Conservation (phyloP, 92 coral and sea anemone genomes). For the Montipora capitata region DNA sequence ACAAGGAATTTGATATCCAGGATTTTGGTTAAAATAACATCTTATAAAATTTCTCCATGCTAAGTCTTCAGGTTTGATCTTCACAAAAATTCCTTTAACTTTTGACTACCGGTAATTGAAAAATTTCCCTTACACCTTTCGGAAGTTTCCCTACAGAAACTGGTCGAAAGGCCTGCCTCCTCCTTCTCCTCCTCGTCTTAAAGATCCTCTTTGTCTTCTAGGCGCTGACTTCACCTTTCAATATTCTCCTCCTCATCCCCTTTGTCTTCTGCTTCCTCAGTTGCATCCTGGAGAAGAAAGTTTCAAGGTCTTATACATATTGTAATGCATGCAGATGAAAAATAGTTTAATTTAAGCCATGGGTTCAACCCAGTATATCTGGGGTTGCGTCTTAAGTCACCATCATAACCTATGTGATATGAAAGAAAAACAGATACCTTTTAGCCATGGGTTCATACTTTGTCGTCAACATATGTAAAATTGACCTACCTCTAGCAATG, state of each 20-base stretch:
- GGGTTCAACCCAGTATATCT: constrained; percentile 12
- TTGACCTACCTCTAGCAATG: background rate
- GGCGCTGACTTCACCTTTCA: too few relatives aligned
- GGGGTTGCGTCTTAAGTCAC: background rate
- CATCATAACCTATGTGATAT: constrained; percentile 4
- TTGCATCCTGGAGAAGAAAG: constrained; percentile 31
- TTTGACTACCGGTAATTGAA: too few relatives aligned
- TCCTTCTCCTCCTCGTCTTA: too few relatives aligned
- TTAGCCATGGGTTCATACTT: constrained; percentile 2
- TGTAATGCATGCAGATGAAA: constrained; percentile 17
- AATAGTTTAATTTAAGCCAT: background rate
- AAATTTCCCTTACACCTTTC: too few relatives aligned
- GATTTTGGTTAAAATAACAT: too few relatives aligned
- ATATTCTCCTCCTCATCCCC: background rate
- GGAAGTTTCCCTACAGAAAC: too few relatives aligned
- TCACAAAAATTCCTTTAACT: too few relatives aligned
- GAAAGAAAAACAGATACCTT: background rate
- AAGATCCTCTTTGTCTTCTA: too few relatives aligned
- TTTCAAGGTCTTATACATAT: background rate
- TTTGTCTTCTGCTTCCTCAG: constrained; percentile 8
- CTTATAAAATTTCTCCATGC: too few relatives aligned
- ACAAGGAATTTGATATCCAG: too few relatives aligned
- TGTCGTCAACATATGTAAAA: constrained; percentile 8
- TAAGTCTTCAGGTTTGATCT: too few relatives aligned
- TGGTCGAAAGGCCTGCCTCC: too few relatives aligned